phyloP scores from a whole-genome alignment of 2,888 invertebrate genomes.

The Hirtodrosophila alboralis region DNA sequence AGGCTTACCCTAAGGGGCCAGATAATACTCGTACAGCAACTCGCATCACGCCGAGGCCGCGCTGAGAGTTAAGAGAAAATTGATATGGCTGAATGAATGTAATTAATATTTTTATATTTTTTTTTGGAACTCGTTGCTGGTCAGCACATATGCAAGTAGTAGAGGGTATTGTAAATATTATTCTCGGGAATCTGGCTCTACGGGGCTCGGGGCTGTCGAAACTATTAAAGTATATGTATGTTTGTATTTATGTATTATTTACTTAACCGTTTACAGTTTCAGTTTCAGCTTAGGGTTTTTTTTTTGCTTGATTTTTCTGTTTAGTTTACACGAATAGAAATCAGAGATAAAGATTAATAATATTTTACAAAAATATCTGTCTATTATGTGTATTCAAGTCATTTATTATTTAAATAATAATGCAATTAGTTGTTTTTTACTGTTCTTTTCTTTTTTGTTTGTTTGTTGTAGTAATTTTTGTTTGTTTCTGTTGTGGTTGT shows the following conservation, averaged over 20 bases:
- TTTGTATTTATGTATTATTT: conserved; percentile 20
- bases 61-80: conserved; percentile 38
- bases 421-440: conserved; percentile 40
- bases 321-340: conserved; percentile 50
- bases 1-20: conserved; percentile 70
- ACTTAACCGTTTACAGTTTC: conserved; percentile 35
- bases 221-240: conserved; percentile 35
- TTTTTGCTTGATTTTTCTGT: conserved; percentile 30
- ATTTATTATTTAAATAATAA: conserved; percentile 59
- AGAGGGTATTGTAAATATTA: conserved; percentile 28
- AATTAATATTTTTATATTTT: conserved; percentile 7
- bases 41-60: conserved; percentile 30
- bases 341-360: conserved; percentile 55
- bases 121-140: conserved; percentile 20
- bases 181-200: conserved; percentile 44
- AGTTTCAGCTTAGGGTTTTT: conserved; percentile 41
- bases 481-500: conserved; percentile 25
- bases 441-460: conserved; percentile 28
- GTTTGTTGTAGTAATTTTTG: conserved; percentile 11
- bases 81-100: conserved; percentile 21
- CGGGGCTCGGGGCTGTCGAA: conserved; percentile 35
- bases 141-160: conserved; percentile 9
- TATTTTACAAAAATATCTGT: conserved; percentile 52
- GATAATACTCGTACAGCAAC: conserved; percentile 42
- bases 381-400: conserved; percentile 37